Conservation (phyloP, 2,797 vertebrate genomes). For the Lateolabrax maculatus region DNA sequence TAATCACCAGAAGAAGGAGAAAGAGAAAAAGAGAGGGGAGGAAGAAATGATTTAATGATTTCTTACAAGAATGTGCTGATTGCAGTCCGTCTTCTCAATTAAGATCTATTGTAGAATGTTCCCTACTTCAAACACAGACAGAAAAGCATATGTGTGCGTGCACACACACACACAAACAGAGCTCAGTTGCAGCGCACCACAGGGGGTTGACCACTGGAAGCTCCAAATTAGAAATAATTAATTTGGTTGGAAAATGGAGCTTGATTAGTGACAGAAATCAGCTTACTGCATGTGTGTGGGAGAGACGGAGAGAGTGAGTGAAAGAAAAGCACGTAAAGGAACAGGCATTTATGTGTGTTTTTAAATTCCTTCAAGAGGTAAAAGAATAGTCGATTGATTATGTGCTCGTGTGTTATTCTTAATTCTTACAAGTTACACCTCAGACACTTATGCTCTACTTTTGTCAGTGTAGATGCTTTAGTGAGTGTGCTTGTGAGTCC, state of each 20-base stretch:
- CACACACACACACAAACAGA: conserved; percentile 33
- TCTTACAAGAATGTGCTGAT: conserved; percentile 84
- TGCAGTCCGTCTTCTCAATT: conserved; percentile 85
- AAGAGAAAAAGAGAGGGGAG: conserved; percentile 66
- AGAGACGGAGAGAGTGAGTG: neutral
- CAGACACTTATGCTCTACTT: conserved; percentile 16
- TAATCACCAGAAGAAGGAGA: conserved; percentile 75
- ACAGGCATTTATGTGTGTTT: conserved; percentile 27
- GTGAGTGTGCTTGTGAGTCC: neutral
- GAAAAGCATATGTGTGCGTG: conserved; percentile 32
- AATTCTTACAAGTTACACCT: conserved; percentile 15
- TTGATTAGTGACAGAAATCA: conserved; percentile 85
- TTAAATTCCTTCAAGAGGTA: conserved; percentile 43
- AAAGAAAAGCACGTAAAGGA: conserved; percentile 28
- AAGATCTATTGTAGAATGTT: conserved; percentile 82
- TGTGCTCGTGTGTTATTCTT: conserved; percentile 14
- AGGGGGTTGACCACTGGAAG: conserved; percentile 80
- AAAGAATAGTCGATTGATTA: conserved; percentile 22
- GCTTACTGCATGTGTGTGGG: conserved; percentile 34
- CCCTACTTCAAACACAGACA: conserved; percentile 62
- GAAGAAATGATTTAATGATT: conserved; percentile 83
- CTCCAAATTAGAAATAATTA: conserved; percentile 84
- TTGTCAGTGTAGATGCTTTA: neutral
- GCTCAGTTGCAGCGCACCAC: conserved; percentile 74
- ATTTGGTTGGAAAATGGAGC: conserved; percentile 85